These are phyloP conservation scores for Drosophila falleni DNA, from an alignment of 2,888 invertebrate genomes.

Conservation along the genomic window DNA sequence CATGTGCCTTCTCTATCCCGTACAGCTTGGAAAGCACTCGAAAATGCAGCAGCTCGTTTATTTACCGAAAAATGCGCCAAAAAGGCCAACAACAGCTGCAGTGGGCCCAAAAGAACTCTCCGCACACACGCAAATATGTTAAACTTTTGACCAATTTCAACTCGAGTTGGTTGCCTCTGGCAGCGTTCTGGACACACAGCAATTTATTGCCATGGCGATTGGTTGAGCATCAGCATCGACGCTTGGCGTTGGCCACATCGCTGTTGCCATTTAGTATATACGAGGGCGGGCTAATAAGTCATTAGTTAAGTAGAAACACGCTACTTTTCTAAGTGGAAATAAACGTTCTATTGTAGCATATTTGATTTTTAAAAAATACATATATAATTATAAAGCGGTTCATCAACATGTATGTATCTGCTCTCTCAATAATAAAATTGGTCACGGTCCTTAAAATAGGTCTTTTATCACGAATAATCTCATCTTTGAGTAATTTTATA, in stretches of 20 bases:
- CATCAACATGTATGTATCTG: no score
- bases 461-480: no score
- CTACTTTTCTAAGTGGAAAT: background rate
- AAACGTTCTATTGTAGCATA: background rate
- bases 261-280: constrained; percentile 17
- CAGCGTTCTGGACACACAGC: constrained; percentile 61
- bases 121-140: constrained; percentile 78
- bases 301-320: no score
- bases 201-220: constrained; percentile 81
- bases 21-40: constrained; percentile 42
- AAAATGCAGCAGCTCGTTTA: constrained; percentile 61
- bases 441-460: no score
- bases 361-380: no score
- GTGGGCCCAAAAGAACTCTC: constrained; percentile 23
- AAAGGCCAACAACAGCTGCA: constrained; percentile 54
- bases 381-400: no score
- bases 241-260: constrained; percentile 28
- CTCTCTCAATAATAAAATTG: no score
- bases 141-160: constrained; percentile 82
- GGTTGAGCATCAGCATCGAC: constrained; percentile 43
- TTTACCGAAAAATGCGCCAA: constrained; percentile 72
- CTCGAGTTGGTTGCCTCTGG: constrained; percentile 65
- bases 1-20: background rate
- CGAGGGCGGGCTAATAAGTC: background rate
- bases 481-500: no score